Evolutionary conservation across 2,888 invertebrate genomes (phyloP), one percentile per base, ranked within the genome.

Genomic region (Leuctra nigra): DNA sequence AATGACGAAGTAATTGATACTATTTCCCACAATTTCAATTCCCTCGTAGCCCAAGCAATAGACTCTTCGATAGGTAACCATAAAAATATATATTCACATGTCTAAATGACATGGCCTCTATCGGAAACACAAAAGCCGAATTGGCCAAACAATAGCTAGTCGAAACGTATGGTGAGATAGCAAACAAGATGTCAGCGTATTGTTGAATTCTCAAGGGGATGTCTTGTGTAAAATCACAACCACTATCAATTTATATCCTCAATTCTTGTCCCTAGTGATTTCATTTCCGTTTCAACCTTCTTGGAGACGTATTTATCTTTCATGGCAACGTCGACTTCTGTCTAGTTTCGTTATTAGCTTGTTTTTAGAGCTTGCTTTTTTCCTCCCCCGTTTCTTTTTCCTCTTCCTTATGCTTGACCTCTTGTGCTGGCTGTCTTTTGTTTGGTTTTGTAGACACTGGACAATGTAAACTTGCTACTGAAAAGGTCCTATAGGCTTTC

Each of bases 331-430:
- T 44, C 44, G 4, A 16, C n/a, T 7, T 16, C 44, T 44, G 44
- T 44, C 44, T 23, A 20, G 44, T 23, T 23, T 22, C 23, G 44
- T 44, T 44, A 44, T 44, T 44, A 44, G 44, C 44, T 44, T 23
- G 22, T 44, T 44, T 44, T 44, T 44, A 44, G 22, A 20, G 44
- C 22, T n/a, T n/a, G n/a, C n/a, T n/a, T n/a, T n/a, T n/a, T n/a
- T n/a, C n/a, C n/a, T n/a, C n/a, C n/a, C n/a, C n/a, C 44, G 18
- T n/a, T 44, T 23, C 23, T 44, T 20, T n/a, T 44, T 44, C 44
- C 13, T 44, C 23, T 44, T 20, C 44, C 44, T 20, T 44, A 33
- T 50, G 35, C 35, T 50, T 50, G 50, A 50, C 50, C 50, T 50
- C 50, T 48, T 50, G 35, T 20, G 35, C 18, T 50, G 16, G 20